Conservation (phyloP, 2,888 invertebrate genomes). For the Epirrita christyi region DNA sequence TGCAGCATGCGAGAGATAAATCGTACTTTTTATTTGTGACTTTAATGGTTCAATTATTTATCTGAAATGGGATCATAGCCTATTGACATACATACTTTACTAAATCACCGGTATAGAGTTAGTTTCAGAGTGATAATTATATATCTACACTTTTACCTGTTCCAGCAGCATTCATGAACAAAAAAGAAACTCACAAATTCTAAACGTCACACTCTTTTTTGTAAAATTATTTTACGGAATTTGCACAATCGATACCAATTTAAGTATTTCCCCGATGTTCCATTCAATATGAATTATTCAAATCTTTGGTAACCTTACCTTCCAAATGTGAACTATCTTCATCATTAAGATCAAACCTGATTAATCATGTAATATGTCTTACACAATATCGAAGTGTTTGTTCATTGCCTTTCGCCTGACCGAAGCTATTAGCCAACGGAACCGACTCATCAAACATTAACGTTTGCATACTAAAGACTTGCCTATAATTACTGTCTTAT, state of each 20-base stretch:
- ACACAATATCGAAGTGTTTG: conserved; percentile 21
- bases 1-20: conserved; percentile 69
- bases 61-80: no score
- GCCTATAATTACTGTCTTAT: no score
- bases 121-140: background rate
- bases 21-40: background rate
- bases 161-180: conserved; percentile 17
- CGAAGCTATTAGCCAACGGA: conserved; percentile 16
- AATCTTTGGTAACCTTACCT: background rate
- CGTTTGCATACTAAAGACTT: conserved; percentile 14
- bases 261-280: background rate
- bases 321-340: background rate
- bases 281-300: conserved; percentile 1
- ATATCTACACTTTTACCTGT: conserved; percentile 12
- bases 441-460: conserved; percentile 25
- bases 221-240: no score
- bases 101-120: no score
- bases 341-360: conserved; percentile 10
- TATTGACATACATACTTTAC: no score
- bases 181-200: background rate
- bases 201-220: no score
- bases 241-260: background rate
- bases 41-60: no score
- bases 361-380: conserved; percentile 19
- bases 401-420: conserved; percentile 21